phyloP scores from a whole-genome alignment of 2,113 vertebrate species.

The Gobio gobio region DNA sequence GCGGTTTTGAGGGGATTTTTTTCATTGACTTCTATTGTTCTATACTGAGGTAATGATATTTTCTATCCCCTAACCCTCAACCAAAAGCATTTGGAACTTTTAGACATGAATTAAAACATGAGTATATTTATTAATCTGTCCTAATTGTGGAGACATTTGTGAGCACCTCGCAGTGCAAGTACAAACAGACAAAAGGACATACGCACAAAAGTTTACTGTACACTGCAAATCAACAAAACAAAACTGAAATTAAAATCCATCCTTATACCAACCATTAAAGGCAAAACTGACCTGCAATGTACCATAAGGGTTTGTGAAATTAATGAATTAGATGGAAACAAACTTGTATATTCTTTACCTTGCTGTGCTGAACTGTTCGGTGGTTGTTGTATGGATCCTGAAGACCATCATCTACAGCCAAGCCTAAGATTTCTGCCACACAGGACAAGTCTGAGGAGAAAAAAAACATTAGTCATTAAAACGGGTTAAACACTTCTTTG shows the following conservation, averaged over 20 bases:
- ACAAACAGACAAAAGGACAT: background rate
- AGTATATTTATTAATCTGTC: background rate
- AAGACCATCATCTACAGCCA: constrained; percentile 57
- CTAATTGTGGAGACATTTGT: background rate
- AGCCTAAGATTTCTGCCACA: constrained; percentile 57
- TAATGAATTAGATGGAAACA: background rate
- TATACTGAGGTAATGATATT: background rate
- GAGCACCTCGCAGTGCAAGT: background rate
- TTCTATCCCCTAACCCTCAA: background rate
- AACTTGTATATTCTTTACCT: constrained; percentile 65
- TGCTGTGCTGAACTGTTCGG: constrained; percentile 73
- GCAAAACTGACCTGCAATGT: background rate
- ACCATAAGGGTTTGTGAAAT: background rate
- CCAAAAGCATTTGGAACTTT: background rate
- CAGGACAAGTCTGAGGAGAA: constrained; percentile 70
- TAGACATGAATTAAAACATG: background rate
- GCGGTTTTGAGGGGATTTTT: background rate
- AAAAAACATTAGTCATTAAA: background rate
- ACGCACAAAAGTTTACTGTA: background rate
- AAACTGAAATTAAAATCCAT: background rate
- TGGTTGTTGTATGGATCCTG: constrained; percentile 61
- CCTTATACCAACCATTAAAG: background rate
- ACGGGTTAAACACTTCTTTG: background rate
- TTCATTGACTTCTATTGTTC: background rate
- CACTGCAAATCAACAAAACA: background rate